These are phyloP conservation scores for Odocoileus virginianus DNA, from an alignment of 2,113 vertebrate species.

Conservation along the genomic window DNA sequence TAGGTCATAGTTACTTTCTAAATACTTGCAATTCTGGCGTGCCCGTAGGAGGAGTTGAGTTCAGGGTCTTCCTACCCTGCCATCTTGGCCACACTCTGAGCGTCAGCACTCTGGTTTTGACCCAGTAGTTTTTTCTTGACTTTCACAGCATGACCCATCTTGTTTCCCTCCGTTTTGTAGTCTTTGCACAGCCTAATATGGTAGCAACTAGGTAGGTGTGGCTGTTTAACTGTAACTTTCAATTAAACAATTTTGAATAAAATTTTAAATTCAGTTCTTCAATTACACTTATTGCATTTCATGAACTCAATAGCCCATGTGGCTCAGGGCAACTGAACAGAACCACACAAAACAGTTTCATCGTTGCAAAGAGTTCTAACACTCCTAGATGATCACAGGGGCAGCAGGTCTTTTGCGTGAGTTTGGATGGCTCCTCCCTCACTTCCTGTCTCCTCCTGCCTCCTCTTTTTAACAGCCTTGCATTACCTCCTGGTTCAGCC, in stretches of 20 bases:
- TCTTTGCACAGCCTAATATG: not conserved
- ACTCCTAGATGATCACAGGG: not conserved
- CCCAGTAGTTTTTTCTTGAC: not conserved
- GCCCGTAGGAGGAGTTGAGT: not conserved
- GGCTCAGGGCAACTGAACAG: fast-evolving
- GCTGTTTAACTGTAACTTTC: not conserved
- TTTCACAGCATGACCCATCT: not conserved
- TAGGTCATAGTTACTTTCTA: not conserved
- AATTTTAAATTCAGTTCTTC: not conserved
- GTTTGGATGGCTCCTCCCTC: not conserved
- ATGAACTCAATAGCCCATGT: not conserved
- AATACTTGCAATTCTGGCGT: fast-evolving
- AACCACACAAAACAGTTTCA: too few relatives aligned
- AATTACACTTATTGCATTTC: not conserved
- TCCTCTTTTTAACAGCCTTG: not conserved
- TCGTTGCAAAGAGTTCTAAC: not conserved
- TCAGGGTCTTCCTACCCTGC: not conserved
- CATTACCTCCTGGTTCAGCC: not conserved
- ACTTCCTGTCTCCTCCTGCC: not conserved
- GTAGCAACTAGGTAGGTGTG: not conserved
- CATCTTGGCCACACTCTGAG: not conserved
- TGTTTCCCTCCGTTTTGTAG: not conserved
- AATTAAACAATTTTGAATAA: not conserved
- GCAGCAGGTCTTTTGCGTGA: not conserved
- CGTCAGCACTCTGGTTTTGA: not conserved